Conservation (phyloP, 2,797 vertebrate genomes). For the Champsocephalus esox region DNA sequence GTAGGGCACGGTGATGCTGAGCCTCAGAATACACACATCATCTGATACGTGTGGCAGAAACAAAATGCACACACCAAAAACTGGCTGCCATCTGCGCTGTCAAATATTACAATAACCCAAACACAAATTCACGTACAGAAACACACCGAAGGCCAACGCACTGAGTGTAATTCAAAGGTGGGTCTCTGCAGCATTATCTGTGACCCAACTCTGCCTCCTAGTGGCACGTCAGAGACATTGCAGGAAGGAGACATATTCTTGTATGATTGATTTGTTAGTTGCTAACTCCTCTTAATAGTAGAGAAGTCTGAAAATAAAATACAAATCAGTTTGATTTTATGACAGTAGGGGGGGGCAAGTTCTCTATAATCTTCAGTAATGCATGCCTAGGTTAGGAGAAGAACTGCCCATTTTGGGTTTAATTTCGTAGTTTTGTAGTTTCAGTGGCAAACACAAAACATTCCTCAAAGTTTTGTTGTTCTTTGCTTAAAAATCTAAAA, state of each 20-base stretch:
- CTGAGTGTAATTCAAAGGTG: constrained; percentile 9
- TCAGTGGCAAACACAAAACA: neutral
- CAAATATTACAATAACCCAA: constrained; percentile 47
- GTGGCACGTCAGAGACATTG: constrained; percentile 43
- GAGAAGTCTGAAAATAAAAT: neutral
- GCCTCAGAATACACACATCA: constrained; percentile 57
- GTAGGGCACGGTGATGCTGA: constrained; percentile 74
- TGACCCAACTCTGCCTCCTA: constrained; percentile 64
- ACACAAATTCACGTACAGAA: constrained; percentile 17
- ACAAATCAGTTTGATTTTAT: neutral
- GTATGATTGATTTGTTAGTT: neutral
- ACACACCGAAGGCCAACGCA: neutral
- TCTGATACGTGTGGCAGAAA: constrained; percentile 54
- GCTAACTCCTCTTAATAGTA: neutral
- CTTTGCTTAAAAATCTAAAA: neutral
- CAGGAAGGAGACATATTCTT: constrained; percentile 1
- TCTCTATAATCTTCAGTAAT: constrained; percentile 1
- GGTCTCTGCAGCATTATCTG: constrained; percentile 39
- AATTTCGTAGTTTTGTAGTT: no score
- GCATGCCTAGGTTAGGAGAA: no score
- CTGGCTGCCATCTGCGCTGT: constrained; percentile 39
- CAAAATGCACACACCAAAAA: constrained; percentile 39
- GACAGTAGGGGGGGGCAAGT: neutral
- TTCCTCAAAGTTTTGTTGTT: neutral
- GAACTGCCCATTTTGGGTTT: no score